Conservation (phyloP, 1,140 invertebrate species). For the Drosophila virilis region DNA sequence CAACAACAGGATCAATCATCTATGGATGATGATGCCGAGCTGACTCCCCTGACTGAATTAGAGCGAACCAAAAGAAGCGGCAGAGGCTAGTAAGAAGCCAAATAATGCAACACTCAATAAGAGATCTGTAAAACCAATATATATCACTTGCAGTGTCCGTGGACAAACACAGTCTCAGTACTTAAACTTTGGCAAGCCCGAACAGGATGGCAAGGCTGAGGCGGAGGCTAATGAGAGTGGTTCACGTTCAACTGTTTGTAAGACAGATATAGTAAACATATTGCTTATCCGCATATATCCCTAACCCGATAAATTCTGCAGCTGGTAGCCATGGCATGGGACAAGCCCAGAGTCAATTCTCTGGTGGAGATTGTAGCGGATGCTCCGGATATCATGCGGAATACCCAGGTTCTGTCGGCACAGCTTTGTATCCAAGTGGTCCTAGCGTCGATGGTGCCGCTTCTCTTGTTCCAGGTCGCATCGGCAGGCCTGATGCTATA, state of each 20-base stretch:
- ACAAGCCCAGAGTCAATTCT: slow-evolving; percentile 91
- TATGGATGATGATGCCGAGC: slow-evolving; percentile 43
- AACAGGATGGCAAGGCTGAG: slow-evolving; percentile 89
- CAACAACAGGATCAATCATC: slow-evolving; percentile 54
- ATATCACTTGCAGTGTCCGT: slow-evolving; percentile 71
- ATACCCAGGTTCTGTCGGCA: slow-evolving; percentile 38
- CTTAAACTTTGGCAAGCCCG: slow-evolving; percentile 87
- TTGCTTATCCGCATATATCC: not conserved
- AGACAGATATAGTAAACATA: slow-evolving; percentile 76
- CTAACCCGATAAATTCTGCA: slow-evolving; percentile 58
- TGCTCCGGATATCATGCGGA: slow-evolving; percentile 46
- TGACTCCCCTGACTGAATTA: slow-evolving; percentile 41
- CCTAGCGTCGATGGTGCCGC: slow-evolving; percentile 21
- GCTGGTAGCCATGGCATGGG: slow-evolving; percentile 91
- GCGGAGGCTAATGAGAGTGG: slow-evolving; percentile 90
- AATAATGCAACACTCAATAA: not conserved
- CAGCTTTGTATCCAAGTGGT: slow-evolving; percentile 5
- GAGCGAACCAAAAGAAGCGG: slow-evolving; percentile 71
- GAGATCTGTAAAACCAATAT: not conserved
- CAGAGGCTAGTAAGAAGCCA: slow-evolving; percentile 72
- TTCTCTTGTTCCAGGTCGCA: not conserved
- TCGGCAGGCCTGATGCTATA: slow-evolving; percentile 57
- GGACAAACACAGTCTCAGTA: slow-evolving; percentile 94
- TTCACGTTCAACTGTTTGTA: slow-evolving; percentile 91
- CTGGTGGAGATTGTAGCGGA: slow-evolving; percentile 86